Percentiles rank a stretch among this genome's conserved stretches.
phyloP scores from a whole-genome alignment of 1,140 invertebrate genomes.

The Drosophila gunungcola region DNA sequence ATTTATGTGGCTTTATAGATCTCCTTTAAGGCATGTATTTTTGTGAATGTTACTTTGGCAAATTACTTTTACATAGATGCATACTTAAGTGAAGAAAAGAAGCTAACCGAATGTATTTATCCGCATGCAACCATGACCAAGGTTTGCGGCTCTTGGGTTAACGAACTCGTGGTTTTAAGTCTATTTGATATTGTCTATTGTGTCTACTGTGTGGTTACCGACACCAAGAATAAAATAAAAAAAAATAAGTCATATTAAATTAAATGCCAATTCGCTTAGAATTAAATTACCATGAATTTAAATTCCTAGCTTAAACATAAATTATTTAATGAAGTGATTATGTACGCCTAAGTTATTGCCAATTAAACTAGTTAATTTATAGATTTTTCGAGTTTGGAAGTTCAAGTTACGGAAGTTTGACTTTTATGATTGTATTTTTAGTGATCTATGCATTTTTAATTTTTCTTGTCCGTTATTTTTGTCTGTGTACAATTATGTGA shows the following conservation, averaged over 20 bases:
- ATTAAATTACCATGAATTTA: too few species aligned
- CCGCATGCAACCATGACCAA: conserved; percentile 47
- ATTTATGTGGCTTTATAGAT: conserved; percentile 21
- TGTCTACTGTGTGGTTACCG: too few species aligned
- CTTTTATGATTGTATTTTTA: too few species aligned
- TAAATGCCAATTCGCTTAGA: too few species aligned
- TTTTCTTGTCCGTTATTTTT: neutral
- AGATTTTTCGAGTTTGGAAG: too few species aligned
- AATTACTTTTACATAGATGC: conserved; percentile 4
- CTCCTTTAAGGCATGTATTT: neutral
- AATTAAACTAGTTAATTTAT: too few species aligned
- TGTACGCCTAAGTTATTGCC: too few species aligned
- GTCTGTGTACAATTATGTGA: neutral
- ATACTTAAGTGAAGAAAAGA: conserved; percentile 1
- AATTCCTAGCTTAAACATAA: too few species aligned
- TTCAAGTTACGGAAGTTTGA: too few species aligned
- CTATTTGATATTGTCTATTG: neutral
- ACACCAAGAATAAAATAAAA: neutral
- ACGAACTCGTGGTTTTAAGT: conserved; percentile 16
- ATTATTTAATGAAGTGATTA: too few species aligned
- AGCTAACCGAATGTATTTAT: neutral
- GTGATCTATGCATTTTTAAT: too few species aligned
- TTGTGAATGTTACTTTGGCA: conserved; percentile 1
- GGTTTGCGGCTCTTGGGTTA: conserved; percentile 38
- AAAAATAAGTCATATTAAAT: neutral